phyloP scores from a whole-genome alignment of 2,113 vertebrate species.

The Tyto alba region DNA sequence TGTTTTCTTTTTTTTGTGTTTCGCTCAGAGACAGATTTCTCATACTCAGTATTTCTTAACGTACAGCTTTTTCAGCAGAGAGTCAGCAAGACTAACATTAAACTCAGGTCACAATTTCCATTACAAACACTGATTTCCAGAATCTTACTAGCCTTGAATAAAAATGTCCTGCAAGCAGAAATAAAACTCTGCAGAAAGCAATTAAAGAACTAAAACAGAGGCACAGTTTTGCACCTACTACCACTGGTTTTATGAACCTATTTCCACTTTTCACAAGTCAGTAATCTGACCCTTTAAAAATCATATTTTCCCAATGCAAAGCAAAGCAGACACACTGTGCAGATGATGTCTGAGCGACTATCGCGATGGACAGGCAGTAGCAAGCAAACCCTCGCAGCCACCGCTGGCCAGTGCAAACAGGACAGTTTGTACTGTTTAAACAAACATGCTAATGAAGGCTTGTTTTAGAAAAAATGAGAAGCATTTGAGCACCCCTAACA shows the following conservation, averaged over 20 bases:
- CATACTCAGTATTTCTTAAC: background rate
- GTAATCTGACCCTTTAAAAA: background rate
- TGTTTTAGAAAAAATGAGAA: constrained; percentile 2
- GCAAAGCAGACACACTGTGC: background rate
- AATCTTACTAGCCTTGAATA: background rate
- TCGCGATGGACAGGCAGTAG: background rate
- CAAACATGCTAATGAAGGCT: background rate
- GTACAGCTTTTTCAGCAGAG: background rate
- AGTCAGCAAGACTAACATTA: background rate
- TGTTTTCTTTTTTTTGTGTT: background rate
- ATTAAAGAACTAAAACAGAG: background rate
- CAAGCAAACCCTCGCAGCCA: background rate
- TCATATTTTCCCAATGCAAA: background rate
- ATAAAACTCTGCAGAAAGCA: background rate
- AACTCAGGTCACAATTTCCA: constrained; percentile 26
- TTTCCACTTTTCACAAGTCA: background rate
- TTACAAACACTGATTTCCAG: background rate
- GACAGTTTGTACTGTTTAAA: background rate
- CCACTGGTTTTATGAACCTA: background rate
- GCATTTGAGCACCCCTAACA: background rate
- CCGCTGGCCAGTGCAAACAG: background rate
- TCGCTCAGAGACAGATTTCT: background rate
- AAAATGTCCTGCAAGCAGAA: background rate
- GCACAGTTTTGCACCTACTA: background rate
- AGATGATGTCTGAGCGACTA: background rate